phyloP scores from a whole-genome alignment of 2,113 vertebrate species.

The Chrysemys picta region DNA sequence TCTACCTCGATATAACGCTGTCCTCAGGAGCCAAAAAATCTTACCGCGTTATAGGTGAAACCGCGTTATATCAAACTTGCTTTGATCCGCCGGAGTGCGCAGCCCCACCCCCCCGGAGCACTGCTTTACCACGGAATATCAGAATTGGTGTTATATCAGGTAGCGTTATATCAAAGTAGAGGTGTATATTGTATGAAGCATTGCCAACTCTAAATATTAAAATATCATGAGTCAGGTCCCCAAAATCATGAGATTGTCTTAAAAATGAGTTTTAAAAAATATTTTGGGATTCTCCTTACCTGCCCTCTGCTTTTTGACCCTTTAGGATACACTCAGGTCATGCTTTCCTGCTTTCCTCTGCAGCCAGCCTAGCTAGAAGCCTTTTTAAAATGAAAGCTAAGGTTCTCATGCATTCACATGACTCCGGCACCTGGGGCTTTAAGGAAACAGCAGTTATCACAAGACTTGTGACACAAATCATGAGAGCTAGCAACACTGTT shows the following conservation, averaged over 20 bases:
- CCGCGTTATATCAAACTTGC: too few relatives aligned
- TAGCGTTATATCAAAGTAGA: too few relatives aligned
- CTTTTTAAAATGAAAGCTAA: neutral
- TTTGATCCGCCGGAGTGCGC: too few relatives aligned
- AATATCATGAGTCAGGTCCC: neutral
- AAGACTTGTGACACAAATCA: neutral
- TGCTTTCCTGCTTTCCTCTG: neutral
- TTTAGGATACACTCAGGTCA: neutral
- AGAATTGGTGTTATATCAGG: too few relatives aligned
- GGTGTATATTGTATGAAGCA: neutral
- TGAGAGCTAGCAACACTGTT: neutral
- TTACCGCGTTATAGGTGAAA: too few relatives aligned
- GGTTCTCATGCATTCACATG: neutral
- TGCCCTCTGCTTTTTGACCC: neutral
- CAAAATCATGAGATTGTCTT: neutral
- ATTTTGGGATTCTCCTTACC: neutral
- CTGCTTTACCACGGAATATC: too few relatives aligned
- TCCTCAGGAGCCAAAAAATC: too few relatives aligned
- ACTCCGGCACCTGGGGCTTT: neutral
- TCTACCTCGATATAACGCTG: too few relatives aligned
- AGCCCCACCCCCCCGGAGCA: too few relatives aligned
- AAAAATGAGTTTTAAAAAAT: neutral
- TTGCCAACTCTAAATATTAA: accelerated
- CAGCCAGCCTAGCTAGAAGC: neutral
- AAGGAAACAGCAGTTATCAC: neutral